Evolutionary conservation across 2,113 vertebrate genomes (phyloP), one percentile per base, ranked within the genome.

Genomic region (Siphamia tubifer): DNA sequence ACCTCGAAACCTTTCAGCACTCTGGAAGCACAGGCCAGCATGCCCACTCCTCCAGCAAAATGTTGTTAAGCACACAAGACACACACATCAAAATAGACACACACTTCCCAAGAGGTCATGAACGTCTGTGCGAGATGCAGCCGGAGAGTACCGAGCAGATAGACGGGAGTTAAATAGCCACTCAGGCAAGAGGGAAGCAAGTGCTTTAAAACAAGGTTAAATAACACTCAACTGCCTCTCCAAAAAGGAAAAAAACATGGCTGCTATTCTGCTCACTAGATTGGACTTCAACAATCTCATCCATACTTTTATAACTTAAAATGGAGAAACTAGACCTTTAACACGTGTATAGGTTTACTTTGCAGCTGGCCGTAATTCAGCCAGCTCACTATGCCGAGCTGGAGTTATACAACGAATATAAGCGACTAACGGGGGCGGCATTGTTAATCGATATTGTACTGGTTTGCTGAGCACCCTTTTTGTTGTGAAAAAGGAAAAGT

Each of bases 151-250:
- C 56, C 47, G 69, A 83, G 84, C 66, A 71, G 83, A 90, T 67
- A 83, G 87, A 85, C 82, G 82, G 74, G 68, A 90, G 88, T 88
- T 87, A 91, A 91, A 91, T 83, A 85, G 83, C 87, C 89, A 90
- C 90, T 90, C 88, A 88, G 83, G 68, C 64, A 77, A 83, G 84
- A 87, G 83, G 85, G 87, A 91, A 86, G 86, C 69, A 81, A 90
- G 90, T 89, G 86, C 81, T 91, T 88, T 89, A 88, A 88, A 91
- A 90, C 84, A 82, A 92, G 90, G 89, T 92, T 92, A 92, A 92
- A 92, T 89, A 92, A 88, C 88, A 91, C 90, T 92, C 90, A 90
- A 74, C 67, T 74, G 85, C 64, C 74, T 82, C 82, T 83, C 72
- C 48, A 80, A 82, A 85, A 68, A 69, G 44, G 1, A 58, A 31